Evolutionary conservation across 2,888 invertebrate species (phyloP), one percentile per base, ranked within the genome.

Genomic region (Phorcus lineatus): DNA sequence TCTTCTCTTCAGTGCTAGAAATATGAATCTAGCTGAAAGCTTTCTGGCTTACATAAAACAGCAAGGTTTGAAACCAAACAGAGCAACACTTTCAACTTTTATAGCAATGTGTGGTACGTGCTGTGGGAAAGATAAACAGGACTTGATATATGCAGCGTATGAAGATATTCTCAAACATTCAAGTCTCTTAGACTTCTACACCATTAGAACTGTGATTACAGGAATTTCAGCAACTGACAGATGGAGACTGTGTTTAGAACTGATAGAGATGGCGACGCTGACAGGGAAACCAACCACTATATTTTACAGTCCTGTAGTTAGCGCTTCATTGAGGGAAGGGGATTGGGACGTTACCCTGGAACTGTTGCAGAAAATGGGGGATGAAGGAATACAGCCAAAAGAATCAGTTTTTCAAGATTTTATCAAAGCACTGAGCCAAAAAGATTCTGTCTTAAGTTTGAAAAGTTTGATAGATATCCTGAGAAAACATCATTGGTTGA

Each of bases 171-270:
- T 28, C 24, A 54, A 82, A 67, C 52, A 70, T 6, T 53, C 81
- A 36, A 76, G 77, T 47, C 74, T 82, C 3, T 82, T 80, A 81
- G 82, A 81, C 70, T 47, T 53, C 19, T 70, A 53, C 24, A 80
- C 81, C 17, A 70, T 75, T 24, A 82, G 79, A 28, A 54, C 80
- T 36, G 77, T 87, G 2, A 80, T 84, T 47, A 36, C 53, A 17
- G 86, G 86, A 17, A 53, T 87, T 16, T 82, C 78, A 22, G 24
- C 40, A 16, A 87, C 85, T 28, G 81, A 67, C 19, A 53, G 79
- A 22, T 87, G 86, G 86, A 81, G 40, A 54, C 78, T 82, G 54
- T 77, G 83, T n/a, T n/a, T 86, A 17, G 79, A 81, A 19, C 52
- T 84, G 19, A 13, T 85, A 47, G 83, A 83, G n/a, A 84, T 83